phyloP scores from a whole-genome alignment of 2,888 invertebrate species.

The Tetanocera ferruginea region DNA sequence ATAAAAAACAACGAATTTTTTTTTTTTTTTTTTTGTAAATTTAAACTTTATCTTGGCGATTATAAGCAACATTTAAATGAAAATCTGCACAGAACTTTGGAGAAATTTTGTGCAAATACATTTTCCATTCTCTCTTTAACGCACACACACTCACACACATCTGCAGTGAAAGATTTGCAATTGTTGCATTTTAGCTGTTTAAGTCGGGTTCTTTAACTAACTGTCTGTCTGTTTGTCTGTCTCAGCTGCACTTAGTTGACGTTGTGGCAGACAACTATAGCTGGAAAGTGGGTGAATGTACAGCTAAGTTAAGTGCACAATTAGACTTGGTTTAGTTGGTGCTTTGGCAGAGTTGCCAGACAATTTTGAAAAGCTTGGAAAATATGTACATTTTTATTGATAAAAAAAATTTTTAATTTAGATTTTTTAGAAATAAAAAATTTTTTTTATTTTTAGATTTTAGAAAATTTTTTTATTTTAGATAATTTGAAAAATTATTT shows the following conservation, averaged over 20 bases:
- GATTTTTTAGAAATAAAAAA: neutral
- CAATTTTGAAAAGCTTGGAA: neutral
- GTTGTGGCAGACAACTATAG: constrained; percentile 4
- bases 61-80: neutral
- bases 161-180: neutral
- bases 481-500: neutral
- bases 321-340: neutral
- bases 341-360: constrained; percentile 17
- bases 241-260: constrained; percentile 35
- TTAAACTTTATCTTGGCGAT: neutral
- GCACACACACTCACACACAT: neutral
- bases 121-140: constrained; percentile 5
- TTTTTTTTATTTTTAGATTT: neutral
- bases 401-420: neutral
- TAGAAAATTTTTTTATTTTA: neutral
- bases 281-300: constrained; percentile 70
- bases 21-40: neutral
- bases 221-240: constrained; percentile 52
- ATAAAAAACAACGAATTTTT: neutral
- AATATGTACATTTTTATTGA: neutral
- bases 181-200: neutral
- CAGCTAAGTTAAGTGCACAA: constrained; percentile 63
- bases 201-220: constrained; percentile 1
- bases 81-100: constrained; percentile 11
- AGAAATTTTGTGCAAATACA: constrained; percentile 11